Percentiles rank a stretch among this genome's conserved stretches.
Conservation (phyloP, 2,797 vertebrate genomes). For the Acomys russatus region DNA sequence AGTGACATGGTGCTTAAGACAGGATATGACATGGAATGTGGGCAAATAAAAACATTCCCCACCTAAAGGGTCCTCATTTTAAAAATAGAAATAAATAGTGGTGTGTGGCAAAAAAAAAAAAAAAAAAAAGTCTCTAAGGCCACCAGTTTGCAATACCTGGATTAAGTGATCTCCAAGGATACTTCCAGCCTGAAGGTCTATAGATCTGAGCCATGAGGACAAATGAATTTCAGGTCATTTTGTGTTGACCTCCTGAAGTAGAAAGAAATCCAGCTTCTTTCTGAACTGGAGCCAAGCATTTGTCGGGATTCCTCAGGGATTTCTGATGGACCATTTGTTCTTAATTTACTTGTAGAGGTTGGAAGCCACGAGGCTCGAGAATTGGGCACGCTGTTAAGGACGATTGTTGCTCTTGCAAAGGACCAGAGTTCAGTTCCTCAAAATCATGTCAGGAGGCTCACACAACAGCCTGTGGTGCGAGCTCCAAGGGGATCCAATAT, state of each 20-base stretch:
- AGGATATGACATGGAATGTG: not conserved
- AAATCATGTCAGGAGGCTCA: not conserved
- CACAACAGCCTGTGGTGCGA: not conserved
- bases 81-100: constrained; percentile 58
- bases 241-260: constrained; percentile 39
- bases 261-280: constrained; percentile 59
- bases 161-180: constrained; percentile 46
- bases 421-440: not conserved
- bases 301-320: constrained; percentile 32
- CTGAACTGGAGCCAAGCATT: constrained; percentile 44
- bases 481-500: not conserved
- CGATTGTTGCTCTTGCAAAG: not conserved
- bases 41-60: not conserved
- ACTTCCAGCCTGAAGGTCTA: not conserved
- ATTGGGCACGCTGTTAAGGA: not conserved
- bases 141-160: constrained; percentile 12
- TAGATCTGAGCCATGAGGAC: constrained; percentile 3
- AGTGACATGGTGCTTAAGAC: not conserved
- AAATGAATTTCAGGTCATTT: constrained; percentile 63
- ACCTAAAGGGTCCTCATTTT: not conserved
- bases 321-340: constrained; percentile 49
- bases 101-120: too few relatives aligned
- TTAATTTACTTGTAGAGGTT: constrained; percentile 22
- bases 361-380: not conserved
- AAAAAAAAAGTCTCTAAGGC: constrained; percentile 25